phyloP scores from a whole-genome alignment of 2,888 invertebrate species.

The Oxyteleia sp. region DNA sequence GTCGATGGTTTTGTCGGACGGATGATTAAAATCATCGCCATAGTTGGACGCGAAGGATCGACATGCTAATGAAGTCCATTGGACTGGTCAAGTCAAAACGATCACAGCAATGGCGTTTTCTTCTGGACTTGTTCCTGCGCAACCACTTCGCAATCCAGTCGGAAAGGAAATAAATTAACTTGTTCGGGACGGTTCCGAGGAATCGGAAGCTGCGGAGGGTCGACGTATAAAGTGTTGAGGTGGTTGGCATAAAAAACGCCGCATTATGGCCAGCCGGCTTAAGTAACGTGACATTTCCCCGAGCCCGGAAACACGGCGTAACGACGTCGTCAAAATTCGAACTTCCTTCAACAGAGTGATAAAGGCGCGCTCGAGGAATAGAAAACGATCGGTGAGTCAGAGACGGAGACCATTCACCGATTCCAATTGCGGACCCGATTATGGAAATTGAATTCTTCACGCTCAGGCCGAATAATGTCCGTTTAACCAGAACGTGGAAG shows the following conservation, averaged over 20 bases:
- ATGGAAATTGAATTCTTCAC: conserved; percentile 56
- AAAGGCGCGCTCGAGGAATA: not conserved
- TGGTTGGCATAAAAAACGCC: conserved; percentile 24
- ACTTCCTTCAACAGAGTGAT: conserved; percentile 60
- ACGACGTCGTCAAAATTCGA: conserved; percentile 53
- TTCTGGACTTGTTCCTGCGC: conserved; percentile 13
- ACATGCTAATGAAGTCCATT: conserved; percentile 6
- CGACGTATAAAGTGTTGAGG: conserved; percentile 7
- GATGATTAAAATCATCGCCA: conserved; percentile 4
- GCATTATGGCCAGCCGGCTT: conserved; percentile 2
- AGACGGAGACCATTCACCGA: conserved; percentile 10
- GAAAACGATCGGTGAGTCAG: not conserved
- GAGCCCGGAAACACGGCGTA: conserved; percentile 56
- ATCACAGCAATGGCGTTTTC: not conserved
- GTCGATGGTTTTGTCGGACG: conserved; percentile 8
- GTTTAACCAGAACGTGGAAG: conserved; percentile 28
- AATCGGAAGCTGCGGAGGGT: conserved; percentile 49
- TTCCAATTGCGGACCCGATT: conserved; percentile 20
- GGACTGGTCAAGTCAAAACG: conserved; percentile 5
- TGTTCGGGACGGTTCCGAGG: conserved; percentile 9
- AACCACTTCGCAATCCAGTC: conserved; percentile 16
- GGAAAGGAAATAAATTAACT: conserved; percentile 35
- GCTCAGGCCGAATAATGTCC: conserved; percentile 32
- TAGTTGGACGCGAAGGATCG: not conserved
- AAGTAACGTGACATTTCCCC: conserved; percentile 57